A percentile compares a stretch with the other conserved stretches of the same genome.
Conservation (phyloP, 2,113 vertebrate species). For the Anarrhichthys ocellatus region DNA sequence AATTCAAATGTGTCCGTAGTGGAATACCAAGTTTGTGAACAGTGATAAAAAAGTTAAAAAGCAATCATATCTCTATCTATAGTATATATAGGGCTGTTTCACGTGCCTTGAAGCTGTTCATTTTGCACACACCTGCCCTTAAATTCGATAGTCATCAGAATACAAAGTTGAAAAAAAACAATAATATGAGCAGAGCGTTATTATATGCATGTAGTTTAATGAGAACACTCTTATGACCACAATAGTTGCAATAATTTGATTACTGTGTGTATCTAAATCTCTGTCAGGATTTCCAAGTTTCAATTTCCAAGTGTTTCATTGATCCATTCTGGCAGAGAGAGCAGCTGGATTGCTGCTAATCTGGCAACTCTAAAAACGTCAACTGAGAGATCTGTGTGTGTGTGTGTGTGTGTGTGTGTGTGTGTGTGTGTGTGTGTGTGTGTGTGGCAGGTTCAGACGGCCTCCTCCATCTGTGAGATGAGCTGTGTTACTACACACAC, state of each 20-base stretch:
- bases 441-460: not conserved
- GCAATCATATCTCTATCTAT: not conserved
- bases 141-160: slow-evolving; percentile 37
- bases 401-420: not conserved
- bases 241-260: slow-evolving; percentile 43
- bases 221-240: slow-evolving; percentile 9
- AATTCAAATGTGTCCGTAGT: not conserved
- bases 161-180: slow-evolving; percentile 22
- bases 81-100: slow-evolving; percentile 10
- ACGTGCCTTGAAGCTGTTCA: slow-evolving; percentile 22
- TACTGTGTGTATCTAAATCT: slow-evolving; percentile 11
- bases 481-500: not conserved
- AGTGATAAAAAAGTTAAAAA: not conserved
- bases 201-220: slow-evolving; percentile 32
- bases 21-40: not conserved
- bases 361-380: slow-evolving; percentile 59
- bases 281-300: slow-evolving; percentile 43
- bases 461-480: slow-evolving; percentile 22
- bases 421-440: not conserved
- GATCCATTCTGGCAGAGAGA: slow-evolving; percentile 47
- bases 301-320: slow-evolving; percentile 53
- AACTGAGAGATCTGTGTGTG: slow-evolving; percentile 12
- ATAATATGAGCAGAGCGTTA: slow-evolving; percentile 16
- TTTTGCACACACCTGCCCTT: slow-evolving; percentile 46
- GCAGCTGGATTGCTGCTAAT: slow-evolving; percentile 54